Evolutionary conservation across 2,888 invertebrate species (phyloP).

Genomic region (Noctua janthe): DNA sequence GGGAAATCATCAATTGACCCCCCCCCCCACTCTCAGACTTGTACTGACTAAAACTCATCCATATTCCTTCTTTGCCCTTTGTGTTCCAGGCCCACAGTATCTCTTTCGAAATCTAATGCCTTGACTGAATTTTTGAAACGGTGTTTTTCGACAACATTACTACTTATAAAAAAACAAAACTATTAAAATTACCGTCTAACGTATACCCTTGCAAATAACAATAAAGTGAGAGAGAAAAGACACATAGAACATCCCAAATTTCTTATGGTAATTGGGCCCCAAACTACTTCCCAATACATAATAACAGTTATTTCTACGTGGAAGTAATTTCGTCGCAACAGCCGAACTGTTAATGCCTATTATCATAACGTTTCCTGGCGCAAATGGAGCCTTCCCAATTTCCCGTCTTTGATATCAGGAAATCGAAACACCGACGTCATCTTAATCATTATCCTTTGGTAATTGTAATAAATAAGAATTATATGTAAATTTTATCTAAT

Average conservation of each 20-base stretch:
- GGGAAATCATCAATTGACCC: too few relatives aligned
- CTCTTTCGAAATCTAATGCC: too few relatives aligned
- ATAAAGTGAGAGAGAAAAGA: not conserved
- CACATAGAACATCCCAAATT: not conserved
- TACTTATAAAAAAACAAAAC: not conserved
- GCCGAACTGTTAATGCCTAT: conserved; percentile 64
- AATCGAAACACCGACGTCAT: conserved; percentile 66
- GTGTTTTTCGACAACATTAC: not conserved
- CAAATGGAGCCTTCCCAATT: conserved; percentile 70
- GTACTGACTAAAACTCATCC: too few relatives aligned
- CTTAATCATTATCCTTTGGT: conserved; percentile 31
- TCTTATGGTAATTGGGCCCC: not conserved
- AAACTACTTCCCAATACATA: not conserved
- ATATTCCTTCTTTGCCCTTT: too few relatives aligned
- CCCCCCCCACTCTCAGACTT: too few relatives aligned
- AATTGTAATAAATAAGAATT: not conserved
- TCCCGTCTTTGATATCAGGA: conserved; percentile 68
- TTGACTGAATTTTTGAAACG: not conserved
- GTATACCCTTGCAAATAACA: not conserved
- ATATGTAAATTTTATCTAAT: not conserved
- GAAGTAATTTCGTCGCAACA: conserved; percentile 39
- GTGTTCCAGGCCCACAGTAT: too few relatives aligned
- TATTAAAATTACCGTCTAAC: not conserved
- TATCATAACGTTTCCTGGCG: conserved; percentile 67
- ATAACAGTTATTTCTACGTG: conserved; percentile 8